Conservation (phyloP, 2,888 invertebrate genomes). For the Herminia tarsipennalis region DNA sequence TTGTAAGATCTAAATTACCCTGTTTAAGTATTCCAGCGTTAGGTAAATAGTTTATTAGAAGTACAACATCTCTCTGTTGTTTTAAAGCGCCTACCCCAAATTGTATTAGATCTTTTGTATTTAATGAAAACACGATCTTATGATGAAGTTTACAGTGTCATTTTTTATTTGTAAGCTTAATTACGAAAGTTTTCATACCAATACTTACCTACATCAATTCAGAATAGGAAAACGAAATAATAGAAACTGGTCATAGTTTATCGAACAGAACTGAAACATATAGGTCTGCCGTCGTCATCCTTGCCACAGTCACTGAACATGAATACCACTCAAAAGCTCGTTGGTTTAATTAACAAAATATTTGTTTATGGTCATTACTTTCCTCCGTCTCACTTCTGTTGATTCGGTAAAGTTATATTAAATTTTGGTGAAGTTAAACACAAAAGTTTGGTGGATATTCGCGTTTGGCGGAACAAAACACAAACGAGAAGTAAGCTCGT, state of each 20-base stretch:
- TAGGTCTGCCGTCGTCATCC: constrained; percentile 48
- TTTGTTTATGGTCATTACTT: constrained; percentile 53
- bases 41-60: too few relatives aligned
- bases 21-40: too few relatives aligned
- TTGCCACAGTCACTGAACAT: constrained; percentile 68
- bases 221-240: constrained; percentile 7
- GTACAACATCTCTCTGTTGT: too few relatives aligned
- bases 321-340: constrained; percentile 60
- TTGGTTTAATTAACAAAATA: constrained; percentile 55
- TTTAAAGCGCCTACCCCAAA: too few relatives aligned
- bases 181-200: background rate
- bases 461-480: constrained; percentile 47
- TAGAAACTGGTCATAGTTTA: constrained; percentile 26
- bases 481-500: constrained; percentile 58
- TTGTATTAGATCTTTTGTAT: too few relatives aligned
- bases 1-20: too few relatives aligned
- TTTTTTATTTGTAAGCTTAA: too few relatives aligned
- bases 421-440: constrained; percentile 61
- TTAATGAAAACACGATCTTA: too few relatives aligned
- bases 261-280: constrained; percentile 40
- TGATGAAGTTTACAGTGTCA: too few relatives aligned
- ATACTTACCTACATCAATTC: constrained; percentile 33
- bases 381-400: constrained; percentile 54
- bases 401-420: constrained; percentile 56
- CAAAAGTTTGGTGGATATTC: constrained; percentile 54